These are phyloP conservation scores for Spicauda simplicius DNA, from an alignment of 2,888 invertebrate species.

Conservation along the genomic window DNA sequence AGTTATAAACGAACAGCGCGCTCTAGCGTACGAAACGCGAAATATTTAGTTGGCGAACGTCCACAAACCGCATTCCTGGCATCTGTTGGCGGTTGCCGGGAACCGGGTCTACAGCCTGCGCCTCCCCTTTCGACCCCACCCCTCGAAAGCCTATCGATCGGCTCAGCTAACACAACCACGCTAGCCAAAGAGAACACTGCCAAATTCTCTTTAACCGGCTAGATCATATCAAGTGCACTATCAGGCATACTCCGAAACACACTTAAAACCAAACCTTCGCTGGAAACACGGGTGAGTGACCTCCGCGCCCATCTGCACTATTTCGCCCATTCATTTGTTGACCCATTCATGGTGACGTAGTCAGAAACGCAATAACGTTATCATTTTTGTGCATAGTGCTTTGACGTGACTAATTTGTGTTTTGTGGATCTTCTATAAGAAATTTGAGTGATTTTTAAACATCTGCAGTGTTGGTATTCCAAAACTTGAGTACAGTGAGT, in stretches of 20 bases:
- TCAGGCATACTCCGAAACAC: constrained; percentile 58
- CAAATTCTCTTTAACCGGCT: constrained; percentile 57
- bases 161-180: constrained; percentile 67
- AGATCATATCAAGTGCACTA: constrained; percentile 56
- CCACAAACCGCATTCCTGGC: constrained; percentile 53
- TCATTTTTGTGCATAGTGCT: constrained; percentile 51
- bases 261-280: constrained; percentile 34
- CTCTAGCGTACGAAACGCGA: constrained; percentile 46
- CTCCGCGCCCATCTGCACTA: constrained; percentile 49
- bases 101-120: constrained; percentile 52
- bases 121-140: constrained; percentile 46
- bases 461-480: constrained; percentile 48
- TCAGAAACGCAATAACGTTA: constrained; percentile 47
- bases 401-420: constrained; percentile 35
- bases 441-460: neutral
- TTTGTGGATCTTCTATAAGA: constrained; percentile 26
- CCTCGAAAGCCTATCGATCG: constrained; percentile 73
- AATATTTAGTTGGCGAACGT: constrained; percentile 50
- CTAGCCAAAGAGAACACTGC: constrained; percentile 66
- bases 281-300: constrained; percentile 59
- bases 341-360: constrained; percentile 61
- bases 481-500: constrained; percentile 48
- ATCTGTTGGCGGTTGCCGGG: constrained; percentile 66
- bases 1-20: constrained; percentile 40
- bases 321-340: constrained; percentile 51